These are phyloP conservation scores for Neotragus moschatus DNA, from an alignment of 2,113 vertebrate genomes.

Conservation along the genomic window DNA sequence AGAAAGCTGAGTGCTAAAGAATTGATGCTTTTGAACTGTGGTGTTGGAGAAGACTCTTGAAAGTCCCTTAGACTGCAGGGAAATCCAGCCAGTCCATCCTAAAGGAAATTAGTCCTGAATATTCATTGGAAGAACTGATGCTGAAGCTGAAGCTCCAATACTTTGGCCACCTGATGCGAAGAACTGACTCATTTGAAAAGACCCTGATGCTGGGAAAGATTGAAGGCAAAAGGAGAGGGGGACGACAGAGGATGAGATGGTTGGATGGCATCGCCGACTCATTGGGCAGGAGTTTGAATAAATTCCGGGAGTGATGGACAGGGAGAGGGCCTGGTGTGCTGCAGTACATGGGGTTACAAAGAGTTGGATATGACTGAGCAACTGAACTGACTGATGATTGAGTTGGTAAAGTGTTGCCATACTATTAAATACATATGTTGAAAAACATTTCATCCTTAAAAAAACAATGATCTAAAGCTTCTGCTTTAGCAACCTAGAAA, in stretches of 20 bases:
- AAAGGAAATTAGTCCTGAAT: neutral
- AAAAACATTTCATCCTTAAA: neutral
- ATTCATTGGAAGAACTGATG: neutral
- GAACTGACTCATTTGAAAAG: neutral
- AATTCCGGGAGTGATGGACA: neutral
- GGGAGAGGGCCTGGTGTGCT: neutral
- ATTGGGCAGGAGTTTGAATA: neutral
- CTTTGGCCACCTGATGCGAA: neutral
- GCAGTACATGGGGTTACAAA: neutral
- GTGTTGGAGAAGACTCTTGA: neutral
- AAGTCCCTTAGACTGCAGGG: neutral
- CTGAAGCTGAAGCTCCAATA: neutral
- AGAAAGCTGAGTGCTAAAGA: neutral
- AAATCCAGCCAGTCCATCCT: neutral
- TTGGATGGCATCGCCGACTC: neutral
- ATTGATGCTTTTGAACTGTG: neutral
- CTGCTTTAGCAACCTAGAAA: neutral
- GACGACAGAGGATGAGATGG: neutral
- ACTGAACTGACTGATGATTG: neutral
- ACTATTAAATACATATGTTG: neutral
- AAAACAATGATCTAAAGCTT: neutral
- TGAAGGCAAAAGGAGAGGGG: neutral
- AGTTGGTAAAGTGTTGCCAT: neutral
- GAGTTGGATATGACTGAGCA: neutral
- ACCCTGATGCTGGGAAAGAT: neutral